Evolutionary conservation across 2,113 vertebrate genomes (phyloP), one percentile per base, ranked within the genome.

Genomic region (Megatriorchis doriae): DNA sequence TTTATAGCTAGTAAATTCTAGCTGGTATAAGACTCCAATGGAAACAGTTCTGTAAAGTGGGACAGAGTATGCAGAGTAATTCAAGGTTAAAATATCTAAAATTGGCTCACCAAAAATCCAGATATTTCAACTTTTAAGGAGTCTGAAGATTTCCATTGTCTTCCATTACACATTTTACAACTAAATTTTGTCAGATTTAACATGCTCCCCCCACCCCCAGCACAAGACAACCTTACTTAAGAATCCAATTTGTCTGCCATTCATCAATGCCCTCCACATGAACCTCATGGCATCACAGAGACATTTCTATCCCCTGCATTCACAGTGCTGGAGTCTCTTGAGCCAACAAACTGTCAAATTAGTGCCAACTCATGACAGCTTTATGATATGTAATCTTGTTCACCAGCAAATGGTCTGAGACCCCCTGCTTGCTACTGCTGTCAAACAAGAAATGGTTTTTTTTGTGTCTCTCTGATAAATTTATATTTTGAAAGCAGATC

Each of bases 321-420:
- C 89, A 73, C 75, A 82, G 62, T 61, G 67, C 90, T 92, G 55
- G 77, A 93, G 96, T 90, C 90, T 97, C 94, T 65, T 91, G 94
- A 96, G 95, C 95, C 96, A 97, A 96, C 94, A 95, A 97, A 94
- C 95, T 97, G 96, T 97, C 97, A 97, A 96, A 97, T 97, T 97
- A 98, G 88, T 92, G 91, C 96, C 91, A 93, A 15, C 81, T 95
- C 93, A 86, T 97, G 97, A 97, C 97, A 97, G 94, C 90, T 97
- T 97, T 97, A 97, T 97, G 96, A 97, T 97, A 97, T 96, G 95
- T 96, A 96, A 95, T 97, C 93, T 95, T 96, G 93, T 95, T 97
- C 95, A 93, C 90, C 59, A 96, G 95, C 95, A 97, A 97, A 97
- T 88, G 96, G 96, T 93, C 93, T 84, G 92, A 97, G 94, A 95